Evolutionary conservation across 2,888 invertebrate genomes (phyloP).

Genomic region (Acanthosepion pharaonis): DNA sequence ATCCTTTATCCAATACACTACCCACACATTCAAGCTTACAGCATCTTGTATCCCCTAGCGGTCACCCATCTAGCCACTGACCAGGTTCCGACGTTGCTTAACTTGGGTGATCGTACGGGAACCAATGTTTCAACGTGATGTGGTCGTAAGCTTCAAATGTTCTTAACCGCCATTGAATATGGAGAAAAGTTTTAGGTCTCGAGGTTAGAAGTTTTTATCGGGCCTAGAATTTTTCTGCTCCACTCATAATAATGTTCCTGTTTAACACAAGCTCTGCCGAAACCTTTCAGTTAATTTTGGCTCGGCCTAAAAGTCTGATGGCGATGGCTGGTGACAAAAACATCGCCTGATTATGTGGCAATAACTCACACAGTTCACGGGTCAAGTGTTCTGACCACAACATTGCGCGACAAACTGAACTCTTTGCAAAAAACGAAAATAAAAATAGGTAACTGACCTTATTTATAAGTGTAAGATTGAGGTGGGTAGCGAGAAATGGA

Average conservation of each 20-base stretch:
- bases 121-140: no score
- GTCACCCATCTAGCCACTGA: no score
- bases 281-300: background rate
- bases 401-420: background rate
- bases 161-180: no score
- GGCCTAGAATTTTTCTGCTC: no score
- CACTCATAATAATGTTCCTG: background rate
- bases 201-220: no score
- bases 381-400: background rate
- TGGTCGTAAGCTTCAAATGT: no score
- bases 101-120: no score
- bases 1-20: no score
- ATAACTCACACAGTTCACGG: background rate
- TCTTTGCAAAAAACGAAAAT: background rate
- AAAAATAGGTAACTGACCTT: background rate
- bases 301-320: background rate
- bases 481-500: background rate
- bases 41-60: no score
- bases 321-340: background rate
- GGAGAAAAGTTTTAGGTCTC: no score
- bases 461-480: background rate
- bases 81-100: no score
- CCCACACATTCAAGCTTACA: no score
- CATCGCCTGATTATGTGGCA: background rate
- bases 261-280: background rate